Conservation (phyloP, 37 sponge, comb jelly and placozoan species). For the Theonella swinhoei region DNA sequence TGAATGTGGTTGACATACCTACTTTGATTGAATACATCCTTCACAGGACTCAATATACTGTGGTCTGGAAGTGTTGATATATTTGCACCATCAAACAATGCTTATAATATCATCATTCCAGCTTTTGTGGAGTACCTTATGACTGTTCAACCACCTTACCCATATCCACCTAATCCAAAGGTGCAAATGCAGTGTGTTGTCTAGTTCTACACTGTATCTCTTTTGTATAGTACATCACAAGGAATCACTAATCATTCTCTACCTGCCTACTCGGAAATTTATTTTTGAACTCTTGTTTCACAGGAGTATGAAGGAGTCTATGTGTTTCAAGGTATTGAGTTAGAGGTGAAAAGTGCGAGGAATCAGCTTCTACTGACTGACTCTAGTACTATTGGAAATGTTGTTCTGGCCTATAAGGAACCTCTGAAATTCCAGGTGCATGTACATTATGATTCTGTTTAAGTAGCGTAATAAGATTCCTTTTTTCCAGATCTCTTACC, state of each 20-base stretch:
- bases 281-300: too few species aligned
- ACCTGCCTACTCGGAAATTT: too few species aligned
- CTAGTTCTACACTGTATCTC: too few species aligned
- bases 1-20: neutral
- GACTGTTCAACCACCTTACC: constrained; percentile 3
- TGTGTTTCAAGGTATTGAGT: neutral
- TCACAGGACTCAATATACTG: constrained; percentile 33
- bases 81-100: neutral
- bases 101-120: neutral
- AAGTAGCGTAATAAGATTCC: neutral
- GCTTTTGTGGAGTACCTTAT: neutral
- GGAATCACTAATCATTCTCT: neutral
- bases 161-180: constrained; percentile 42
- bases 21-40: neutral
- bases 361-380: constrained; percentile 8
- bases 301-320: constrained; percentile 13
- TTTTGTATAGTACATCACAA: neutral
- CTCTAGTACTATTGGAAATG: neutral
- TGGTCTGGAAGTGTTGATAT: constrained; percentile 62
- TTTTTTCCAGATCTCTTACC: constrained; percentile 11
- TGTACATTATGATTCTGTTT: neutral
- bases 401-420: constrained; percentile 5
- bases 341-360: neutral
- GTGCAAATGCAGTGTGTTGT: too few species aligned
- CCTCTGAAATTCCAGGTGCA: constrained; percentile 15